These are phyloP conservation scores for roundworm (Caenorhabditis elegans) DNA, from an alignment of 1,140 invertebrate species.

Conservation along the genomic window WBcel235 BX284602.5:7105001-7105500, in stretches of 20 bases:
- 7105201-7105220: not conserved
- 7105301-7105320: too few relatives aligned
- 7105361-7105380: too few relatives aligned
- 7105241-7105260: not conserved
- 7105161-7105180: not conserved
- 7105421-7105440: not conserved
- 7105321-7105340: too few relatives aligned
- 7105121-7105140: too few relatives aligned
- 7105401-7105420: not conserved
- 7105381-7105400: not conserved
- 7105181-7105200: not conserved
- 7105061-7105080: not conserved
- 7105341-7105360: too few relatives aligned
- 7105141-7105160: not conserved
- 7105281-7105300: not conserved
- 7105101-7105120: too few relatives aligned
- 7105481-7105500: too few relatives aligned
- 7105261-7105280: not conserved
- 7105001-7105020: not conserved
- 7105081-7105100: too few relatives aligned
- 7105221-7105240: conserved; percentile 21
- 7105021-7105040: not conserved
- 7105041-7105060: not conserved
- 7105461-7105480: too few relatives aligned
- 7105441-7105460: not conserved